Percentiles rank a stretch among this genome's conserved stretches.
These are phyloP conservation scores for Cinara cedri DNA, from an alignment of 2,888 invertebrate species.

Conservation along the genomic window DNA sequence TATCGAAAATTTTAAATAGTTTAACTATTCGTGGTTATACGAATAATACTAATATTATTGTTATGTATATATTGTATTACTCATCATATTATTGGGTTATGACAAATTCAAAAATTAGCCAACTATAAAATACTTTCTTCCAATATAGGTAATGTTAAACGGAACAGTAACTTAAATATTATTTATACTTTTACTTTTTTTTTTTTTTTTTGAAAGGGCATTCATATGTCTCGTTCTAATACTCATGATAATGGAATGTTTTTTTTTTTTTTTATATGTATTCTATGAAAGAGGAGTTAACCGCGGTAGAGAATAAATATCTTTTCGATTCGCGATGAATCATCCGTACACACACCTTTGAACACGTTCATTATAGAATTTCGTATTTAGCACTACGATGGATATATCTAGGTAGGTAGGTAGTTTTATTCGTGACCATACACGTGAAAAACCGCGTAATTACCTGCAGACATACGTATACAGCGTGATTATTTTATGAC, in stretches of 20 bases:
- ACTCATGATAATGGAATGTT: constrained; percentile 32
- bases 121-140: constrained; percentile 4
- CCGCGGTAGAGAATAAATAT: background rate
- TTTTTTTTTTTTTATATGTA: background rate
- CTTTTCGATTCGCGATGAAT: background rate
- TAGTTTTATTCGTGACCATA: background rate
- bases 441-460: background rate
- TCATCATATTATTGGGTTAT: background rate
- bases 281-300: background rate
- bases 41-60: too few species aligned
- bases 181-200: too few species aligned
- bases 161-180: background rate
- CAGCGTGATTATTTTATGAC: too few species aligned
- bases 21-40: too few species aligned
- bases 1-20: too few species aligned
- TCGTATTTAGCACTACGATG: too few species aligned
- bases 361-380: background rate
- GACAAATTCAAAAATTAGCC: too few species aligned
- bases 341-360: background rate
- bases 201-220: background rate
- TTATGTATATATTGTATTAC: background rate
- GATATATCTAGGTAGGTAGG: too few species aligned
- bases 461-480: too few species aligned
- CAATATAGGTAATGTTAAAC: background rate
- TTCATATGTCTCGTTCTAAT: background rate